Conservation (phyloP, 1,140 invertebrate species). For the Meloidogyne hapla region DNA sequence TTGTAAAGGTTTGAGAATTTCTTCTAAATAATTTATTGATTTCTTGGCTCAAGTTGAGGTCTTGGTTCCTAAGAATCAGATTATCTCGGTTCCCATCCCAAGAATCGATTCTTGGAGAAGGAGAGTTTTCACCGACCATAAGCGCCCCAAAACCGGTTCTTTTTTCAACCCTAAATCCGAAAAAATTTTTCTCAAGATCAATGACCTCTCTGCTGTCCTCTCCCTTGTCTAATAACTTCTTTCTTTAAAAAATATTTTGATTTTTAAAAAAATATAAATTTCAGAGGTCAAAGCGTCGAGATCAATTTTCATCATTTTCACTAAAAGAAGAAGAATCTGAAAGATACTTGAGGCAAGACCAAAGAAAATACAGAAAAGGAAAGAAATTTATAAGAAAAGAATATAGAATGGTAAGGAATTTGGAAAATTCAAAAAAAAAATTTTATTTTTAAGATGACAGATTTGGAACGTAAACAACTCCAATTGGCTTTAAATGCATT, state of each 20-base stretch:
- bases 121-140: too few relatives aligned
- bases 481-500: slow-evolving; percentile 58
- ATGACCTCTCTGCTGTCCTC: too few relatives aligned
- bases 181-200: too few relatives aligned
- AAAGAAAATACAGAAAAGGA: neutral
- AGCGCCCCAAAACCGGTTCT: too few relatives aligned
- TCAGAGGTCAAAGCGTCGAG: neutral
- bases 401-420: slow-evolving; percentile 14
- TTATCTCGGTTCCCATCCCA: too few relatives aligned
- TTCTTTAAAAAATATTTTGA: too few relatives aligned
- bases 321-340: neutral
- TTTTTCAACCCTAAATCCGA: too few relatives aligned
- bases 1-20: too few relatives aligned
- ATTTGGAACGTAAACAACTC: slow-evolving; percentile 49
- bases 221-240: too few relatives aligned
- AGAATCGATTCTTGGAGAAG: too few relatives aligned
- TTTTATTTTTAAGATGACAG: slow-evolving; percentile 39
- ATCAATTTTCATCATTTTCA: neutral
- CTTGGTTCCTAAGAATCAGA: accelerated
- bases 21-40: too few relatives aligned
- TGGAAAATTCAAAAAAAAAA: neutral
- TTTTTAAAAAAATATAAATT: neutral
- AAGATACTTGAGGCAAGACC: neutral
- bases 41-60: too few relatives aligned
- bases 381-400: neutral